These are phyloP conservation scores for Papilio protenor DNA, from an alignment of 2,888 invertebrate species.

Conservation along the genomic window DNA sequence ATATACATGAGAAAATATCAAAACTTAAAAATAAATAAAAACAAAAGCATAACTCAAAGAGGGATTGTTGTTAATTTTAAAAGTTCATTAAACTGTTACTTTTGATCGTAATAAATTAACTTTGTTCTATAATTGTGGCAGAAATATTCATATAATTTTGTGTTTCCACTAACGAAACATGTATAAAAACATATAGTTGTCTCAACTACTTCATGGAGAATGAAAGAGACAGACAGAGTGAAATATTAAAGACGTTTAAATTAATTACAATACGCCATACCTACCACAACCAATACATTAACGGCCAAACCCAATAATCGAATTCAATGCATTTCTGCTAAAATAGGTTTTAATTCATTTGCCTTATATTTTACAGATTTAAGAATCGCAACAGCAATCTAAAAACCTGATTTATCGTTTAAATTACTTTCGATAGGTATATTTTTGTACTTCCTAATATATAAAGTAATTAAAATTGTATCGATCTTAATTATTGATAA, in stretches of 20 bases:
- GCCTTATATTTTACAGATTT: background rate
- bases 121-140: slow-evolving; percentile 1
- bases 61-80: background rate
- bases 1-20: background rate
- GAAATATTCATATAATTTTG: background rate
- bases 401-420: too few species aligned
- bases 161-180: too few species aligned
- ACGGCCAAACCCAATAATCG: background rate
- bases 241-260: background rate
- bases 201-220: background rate
- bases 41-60: background rate
- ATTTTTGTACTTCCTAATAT: background rate
- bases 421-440: too few species aligned
- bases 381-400: background rate
- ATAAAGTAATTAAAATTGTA: background rate
- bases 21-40: slow-evolving; percentile 17
- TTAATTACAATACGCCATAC: background rate
- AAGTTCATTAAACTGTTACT: background rate
- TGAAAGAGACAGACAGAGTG: background rate
- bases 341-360: background rate
- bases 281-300: slow-evolving; percentile 6
- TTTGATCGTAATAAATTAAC: background rate
- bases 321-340: background rate
- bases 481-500: background rate
- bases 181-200: too few species aligned